Evolutionary conservation across 2,797 vertebrate species (phyloP).

Genomic region (Liparis tanakae): DNA sequence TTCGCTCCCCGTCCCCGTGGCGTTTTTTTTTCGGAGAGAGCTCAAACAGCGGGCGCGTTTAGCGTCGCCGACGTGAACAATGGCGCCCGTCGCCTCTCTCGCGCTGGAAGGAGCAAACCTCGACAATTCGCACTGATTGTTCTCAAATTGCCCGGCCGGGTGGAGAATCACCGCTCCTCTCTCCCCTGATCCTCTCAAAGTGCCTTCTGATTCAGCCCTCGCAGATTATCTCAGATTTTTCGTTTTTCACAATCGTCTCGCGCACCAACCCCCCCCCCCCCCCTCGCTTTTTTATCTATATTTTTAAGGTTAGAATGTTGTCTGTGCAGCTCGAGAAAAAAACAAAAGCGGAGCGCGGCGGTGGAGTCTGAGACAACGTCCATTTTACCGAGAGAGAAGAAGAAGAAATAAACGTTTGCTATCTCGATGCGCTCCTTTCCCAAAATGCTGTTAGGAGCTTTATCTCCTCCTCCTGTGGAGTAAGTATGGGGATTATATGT

Average conservation of each 20-base stretch:
- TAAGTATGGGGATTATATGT: too few species aligned
- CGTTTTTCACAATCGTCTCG: slow-evolving; percentile 29
- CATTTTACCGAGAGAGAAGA: too few species aligned
- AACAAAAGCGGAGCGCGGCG: too few species aligned
- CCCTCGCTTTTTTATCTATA: too few species aligned
- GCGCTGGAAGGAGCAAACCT: slow-evolving; percentile 60
- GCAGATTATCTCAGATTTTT: slow-evolving; percentile 57
- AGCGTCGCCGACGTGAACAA: slow-evolving; percentile 73
- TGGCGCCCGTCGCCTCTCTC: slow-evolving; percentile 54
- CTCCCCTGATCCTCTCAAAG: slow-evolving; percentile 66
- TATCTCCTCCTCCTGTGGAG: too few species aligned
- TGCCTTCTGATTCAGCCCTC: slow-evolving; percentile 70
- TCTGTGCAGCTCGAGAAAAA: too few species aligned
- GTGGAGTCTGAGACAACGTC: too few species aligned
- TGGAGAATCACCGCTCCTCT: slow-evolving; percentile 71
- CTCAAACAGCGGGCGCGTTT: slow-evolving; percentile 43
- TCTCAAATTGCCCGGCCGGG: slow-evolving; percentile 77
- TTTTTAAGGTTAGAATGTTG: too few species aligned
- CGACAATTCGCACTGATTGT: slow-evolving; percentile 79
- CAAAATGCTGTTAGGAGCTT: too few species aligned
- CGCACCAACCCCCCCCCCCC: not conserved
- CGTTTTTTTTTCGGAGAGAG: slow-evolving; percentile 15
- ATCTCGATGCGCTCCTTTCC: too few species aligned
- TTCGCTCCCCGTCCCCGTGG: not conserved
- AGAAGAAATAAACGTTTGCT: too few species aligned